Base-by-base conservation (phyloP, 2,113 vertebrate species). In the Heterocephalus glaber region DNA sequence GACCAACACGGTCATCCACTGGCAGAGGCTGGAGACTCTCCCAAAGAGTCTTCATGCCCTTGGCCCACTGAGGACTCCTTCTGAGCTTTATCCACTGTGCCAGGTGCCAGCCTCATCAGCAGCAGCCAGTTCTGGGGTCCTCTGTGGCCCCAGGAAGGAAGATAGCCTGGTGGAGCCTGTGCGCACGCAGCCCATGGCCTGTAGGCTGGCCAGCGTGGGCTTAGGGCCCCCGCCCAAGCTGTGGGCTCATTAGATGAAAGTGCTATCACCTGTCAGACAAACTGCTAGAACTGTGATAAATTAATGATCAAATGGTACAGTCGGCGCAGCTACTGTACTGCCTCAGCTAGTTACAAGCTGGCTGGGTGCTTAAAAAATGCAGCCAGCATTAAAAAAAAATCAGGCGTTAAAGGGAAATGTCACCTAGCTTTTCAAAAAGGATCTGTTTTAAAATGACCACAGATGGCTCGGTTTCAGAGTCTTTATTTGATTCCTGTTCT, bases 241-340 rank as follows among this genome's bases (percentile, higher is more conserved):
- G 98, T 98, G 98, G 98, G 98, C 98, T 98, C 97, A 98, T 99
- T 98, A 99, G 99, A 99, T 99, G 98, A 99, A 99, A 99, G 99
- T 98, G 96, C 98, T 97, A 98, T 98, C 98, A 99, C 99, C 99
- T 99, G 99, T 99, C 99, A 99, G 99, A 99, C 99, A 99, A 99
- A 99, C 99, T 99, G 99, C 99, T 99, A 99, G 99, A 99, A 99
- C 99, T 99, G 99, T 99, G 99, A 99, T 99, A 99, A 99, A 99
- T 99, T 99, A 99, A 99, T 99, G 99, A 99, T 99, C 99, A 99
- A 99, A 99, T 99, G 98, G 98, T 98, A 98, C 98, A 98, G 98
- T 98, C 98, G 98, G 98, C 98, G 97, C 98, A 98, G 99, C 98
- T 98, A 98, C 99, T 99, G 98, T 98, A 98, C 98, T 97, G 98